Conservation (phyloP, 2,113 vertebrate genomes). For the Cebus imitator region DNA sequence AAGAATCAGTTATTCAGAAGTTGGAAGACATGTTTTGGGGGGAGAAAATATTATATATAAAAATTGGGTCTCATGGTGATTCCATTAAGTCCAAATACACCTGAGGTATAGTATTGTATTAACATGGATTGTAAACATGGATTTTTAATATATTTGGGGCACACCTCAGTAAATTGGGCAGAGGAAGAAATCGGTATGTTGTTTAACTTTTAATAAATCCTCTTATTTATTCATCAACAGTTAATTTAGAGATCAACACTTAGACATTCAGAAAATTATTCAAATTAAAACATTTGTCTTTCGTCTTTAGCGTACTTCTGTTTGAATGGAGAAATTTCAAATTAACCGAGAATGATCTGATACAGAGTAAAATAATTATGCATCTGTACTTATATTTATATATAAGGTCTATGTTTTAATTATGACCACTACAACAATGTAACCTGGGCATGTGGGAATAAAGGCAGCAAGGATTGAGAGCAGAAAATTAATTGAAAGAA, state of each 20-base stretch:
- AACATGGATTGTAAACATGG: neutral
- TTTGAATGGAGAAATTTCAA: neutral
- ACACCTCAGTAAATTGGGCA: neutral
- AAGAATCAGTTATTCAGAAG: neutral
- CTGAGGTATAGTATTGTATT: neutral
- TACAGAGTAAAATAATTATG: neutral
- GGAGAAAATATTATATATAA: neutral
- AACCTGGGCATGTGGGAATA: neutral
- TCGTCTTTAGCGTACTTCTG: neutral
- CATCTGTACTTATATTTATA: neutral
- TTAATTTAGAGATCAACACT: conserved; percentile 5
- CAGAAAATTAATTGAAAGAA: neutral
- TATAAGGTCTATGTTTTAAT: neutral
- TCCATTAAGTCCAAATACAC: neutral
- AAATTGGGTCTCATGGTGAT: neutral
- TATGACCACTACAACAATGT: neutral
- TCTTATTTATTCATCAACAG: neutral
- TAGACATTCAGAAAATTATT: neutral
- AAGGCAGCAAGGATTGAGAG: neutral
- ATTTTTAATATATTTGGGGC: neutral
- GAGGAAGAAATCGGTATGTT: neutral
- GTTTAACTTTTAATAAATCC: neutral
- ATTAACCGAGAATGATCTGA: neutral
- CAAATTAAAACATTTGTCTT: neutral
- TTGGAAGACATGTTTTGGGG: neutral